Evolutionary conservation across 2,113 vertebrate species (phyloP).

Genomic region (Lichenostomus cassidix): DNA sequence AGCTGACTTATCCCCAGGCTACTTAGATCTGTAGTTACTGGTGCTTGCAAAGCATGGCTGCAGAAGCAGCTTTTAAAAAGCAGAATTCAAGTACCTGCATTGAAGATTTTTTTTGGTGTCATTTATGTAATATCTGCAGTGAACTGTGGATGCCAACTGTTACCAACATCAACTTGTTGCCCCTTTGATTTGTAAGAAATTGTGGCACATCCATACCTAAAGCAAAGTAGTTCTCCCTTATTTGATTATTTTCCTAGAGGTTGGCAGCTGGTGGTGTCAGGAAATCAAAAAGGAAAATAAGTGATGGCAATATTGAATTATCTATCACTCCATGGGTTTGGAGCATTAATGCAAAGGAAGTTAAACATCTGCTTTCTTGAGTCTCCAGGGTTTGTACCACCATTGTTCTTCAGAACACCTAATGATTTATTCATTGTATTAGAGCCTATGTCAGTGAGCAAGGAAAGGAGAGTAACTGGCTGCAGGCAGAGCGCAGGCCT

Average conservation of each 20-base stretch:
- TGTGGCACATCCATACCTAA: not conserved
- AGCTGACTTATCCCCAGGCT: not conserved
- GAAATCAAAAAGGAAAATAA: slow-evolving; percentile 6
- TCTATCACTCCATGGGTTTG: not conserved
- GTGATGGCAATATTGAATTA: not conserved
- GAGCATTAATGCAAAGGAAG: not conserved
- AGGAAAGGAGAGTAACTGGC: not conserved
- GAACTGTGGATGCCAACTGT: not conserved
- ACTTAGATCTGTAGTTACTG: not conserved
- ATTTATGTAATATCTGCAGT: not conserved
- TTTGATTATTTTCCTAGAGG: not conserved
- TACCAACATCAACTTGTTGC: not conserved
- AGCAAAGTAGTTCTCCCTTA: not conserved
- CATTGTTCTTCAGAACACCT: not conserved
- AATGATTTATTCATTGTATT: slow-evolving; percentile 62
- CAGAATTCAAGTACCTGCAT: not conserved
- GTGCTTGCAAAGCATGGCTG: not conserved
- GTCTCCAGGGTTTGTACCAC: slow-evolving; percentile 17
- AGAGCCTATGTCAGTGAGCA: slow-evolving; percentile 28
- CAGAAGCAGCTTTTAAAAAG: not conserved
- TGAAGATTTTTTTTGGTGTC: not conserved
- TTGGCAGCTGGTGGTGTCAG: not conserved
- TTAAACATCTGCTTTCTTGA: slow-evolving; percentile 7
- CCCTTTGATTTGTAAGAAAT: not conserved
- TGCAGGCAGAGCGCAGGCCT: not conserved